Evolutionary conservation across 2,888 invertebrate species (phyloP).

Genomic region (Lacanobia oleracea): DNA sequence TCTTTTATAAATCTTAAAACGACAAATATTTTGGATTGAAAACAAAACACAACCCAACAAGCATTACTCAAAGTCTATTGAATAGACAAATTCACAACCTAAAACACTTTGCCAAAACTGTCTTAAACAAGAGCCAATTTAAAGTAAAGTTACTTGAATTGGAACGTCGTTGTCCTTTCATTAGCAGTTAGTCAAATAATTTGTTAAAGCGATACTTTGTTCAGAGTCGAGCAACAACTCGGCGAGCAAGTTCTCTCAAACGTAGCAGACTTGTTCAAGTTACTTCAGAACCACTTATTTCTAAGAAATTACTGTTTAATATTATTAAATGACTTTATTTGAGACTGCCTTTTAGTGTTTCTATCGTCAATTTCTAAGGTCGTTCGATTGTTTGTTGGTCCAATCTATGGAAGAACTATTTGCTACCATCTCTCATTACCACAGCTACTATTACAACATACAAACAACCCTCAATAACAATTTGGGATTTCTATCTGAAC

Average conservation of each 20-base stretch:
- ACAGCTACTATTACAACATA: too few species aligned
- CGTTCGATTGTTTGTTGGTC: too few species aligned
- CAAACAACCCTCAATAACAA: too few species aligned
- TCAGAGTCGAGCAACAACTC: conserved; percentile 3
- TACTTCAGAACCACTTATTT: conserved; percentile 19
- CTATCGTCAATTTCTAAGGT: too few species aligned
- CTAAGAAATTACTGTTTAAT: conserved; percentile 27
- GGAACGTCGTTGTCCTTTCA: conserved; percentile 28
- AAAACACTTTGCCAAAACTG: neutral
- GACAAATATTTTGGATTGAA: neutral
- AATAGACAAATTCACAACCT: conserved; percentile 4
- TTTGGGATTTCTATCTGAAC: too few species aligned
- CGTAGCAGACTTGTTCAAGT: conserved; percentile 14
- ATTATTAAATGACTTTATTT: conserved; percentile 32
- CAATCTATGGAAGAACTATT: neutral
- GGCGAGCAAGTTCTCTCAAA: neutral
- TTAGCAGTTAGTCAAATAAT: conserved; percentile 41
- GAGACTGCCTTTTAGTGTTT: conserved; percentile 2
- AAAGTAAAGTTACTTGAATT: conserved; percentile 11
- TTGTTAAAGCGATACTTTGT: conserved; percentile 28
- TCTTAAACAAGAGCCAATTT: conserved; percentile 18
- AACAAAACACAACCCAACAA: neutral
- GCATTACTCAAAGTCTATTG: conserved; percentile 5
- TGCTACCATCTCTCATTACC: neutral
- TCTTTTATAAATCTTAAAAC: neutral